These are phyloP conservation scores for Orthosia gracilis DNA, from an alignment of 2,888 invertebrate species.

Conservation along the genomic window DNA sequence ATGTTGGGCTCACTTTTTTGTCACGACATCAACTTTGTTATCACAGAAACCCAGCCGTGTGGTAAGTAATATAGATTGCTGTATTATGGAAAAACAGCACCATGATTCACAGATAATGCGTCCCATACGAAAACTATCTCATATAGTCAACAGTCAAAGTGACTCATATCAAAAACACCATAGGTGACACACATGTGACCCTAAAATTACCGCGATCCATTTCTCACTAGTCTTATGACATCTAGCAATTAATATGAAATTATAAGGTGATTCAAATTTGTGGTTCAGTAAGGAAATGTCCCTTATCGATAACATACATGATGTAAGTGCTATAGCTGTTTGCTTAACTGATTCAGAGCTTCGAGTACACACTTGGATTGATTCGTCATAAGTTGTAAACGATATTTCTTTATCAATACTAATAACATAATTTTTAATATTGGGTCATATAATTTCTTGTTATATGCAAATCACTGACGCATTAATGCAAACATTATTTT, in stretches of 20 bases:
- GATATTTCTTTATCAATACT: neutral
- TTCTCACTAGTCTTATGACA: slow-evolving; percentile 35
- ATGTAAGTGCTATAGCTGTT: slow-evolving; percentile 20
- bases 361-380: slow-evolving; percentile 12
- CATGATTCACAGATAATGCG: slow-evolving; percentile 25
- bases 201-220: slow-evolving; percentile 11
- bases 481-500: neutral
- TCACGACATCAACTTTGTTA: too few species aligned
- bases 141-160: slow-evolving; percentile 17
- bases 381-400: slow-evolving; percentile 28
- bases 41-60: too few species aligned
- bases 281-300: slow-evolving; percentile 17
- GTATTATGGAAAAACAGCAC: too few species aligned
- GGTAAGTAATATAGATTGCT: too few species aligned
- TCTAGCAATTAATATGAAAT: slow-evolving; percentile 11
- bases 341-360: slow-evolving; percentile 25
- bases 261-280: slow-evolving; percentile 13
- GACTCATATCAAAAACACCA: slow-evolving; percentile 32
- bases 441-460: neutral
- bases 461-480: neutral
- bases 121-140: neutral
- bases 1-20: too few species aligned
- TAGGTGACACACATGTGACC: slow-evolving; percentile 30
- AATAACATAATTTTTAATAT: neutral
- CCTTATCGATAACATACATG: slow-evolving; percentile 24